Evolutionary conservation across 1,140 invertebrate species (phyloP), one percentile per base, ranked within the genome.

Genomic region (Drosophila funebris): DNA sequence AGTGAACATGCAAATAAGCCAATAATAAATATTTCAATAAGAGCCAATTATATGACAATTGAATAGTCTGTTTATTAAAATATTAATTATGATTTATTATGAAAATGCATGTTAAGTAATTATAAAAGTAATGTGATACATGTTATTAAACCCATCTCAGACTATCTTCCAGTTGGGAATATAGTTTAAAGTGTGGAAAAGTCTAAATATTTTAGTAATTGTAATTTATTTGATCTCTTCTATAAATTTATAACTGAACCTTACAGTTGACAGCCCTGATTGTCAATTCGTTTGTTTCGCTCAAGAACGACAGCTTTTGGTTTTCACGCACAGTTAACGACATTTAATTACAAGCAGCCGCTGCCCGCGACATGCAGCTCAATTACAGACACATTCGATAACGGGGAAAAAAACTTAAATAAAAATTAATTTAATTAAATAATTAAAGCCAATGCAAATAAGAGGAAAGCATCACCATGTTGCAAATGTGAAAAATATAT

Each of bases 341-440:
- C 71, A 76, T 76, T 76, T 76, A 76, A 76, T 76, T 76, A 76
- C 58, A 58, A 62, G 13, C 64, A 27, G 31, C 11, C 27, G 14
- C 24, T 22, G 56, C 70, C 54, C 64, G 73, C 53, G 64, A 73
- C 24, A 54, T 31, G 53, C 58, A 70, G 72, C 66, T 77, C 75
- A 75, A 77, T 76, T 76, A 74, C 74, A 68, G 41, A 27, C 43
- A 53, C 46, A 71, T 52, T 73, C 16, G 43, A 41, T 24, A 72
- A n/a, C 2, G 4, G 1, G 27, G 8, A 54, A 31, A 58, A 76
- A 58, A 1, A 33, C 13, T 16, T 8, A 53, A 33, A n/a, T n/a
- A 39, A 41, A 22, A 41, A 39, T 62, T 64, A 77, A 77, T 75
- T 74, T 77, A 74, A 77, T 77, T 77, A 77, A 77, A 61, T 60